Evolutionary conservation across 2,797 vertebrate genomes (phyloP).

Genomic region (Heteromormyrus szaboi): DNA sequence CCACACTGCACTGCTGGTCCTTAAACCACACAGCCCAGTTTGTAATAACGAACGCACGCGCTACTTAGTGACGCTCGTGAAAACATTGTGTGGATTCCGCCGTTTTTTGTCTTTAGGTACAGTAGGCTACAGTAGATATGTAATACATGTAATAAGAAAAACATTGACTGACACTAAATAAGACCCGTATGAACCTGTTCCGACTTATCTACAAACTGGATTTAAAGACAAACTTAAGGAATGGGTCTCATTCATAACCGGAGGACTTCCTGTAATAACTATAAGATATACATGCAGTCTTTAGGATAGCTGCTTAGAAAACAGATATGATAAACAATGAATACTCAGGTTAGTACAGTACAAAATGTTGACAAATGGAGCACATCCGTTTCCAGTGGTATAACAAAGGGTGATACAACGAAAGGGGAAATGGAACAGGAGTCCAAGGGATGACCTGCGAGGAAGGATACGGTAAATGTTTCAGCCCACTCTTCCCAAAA

Average conservation of each 20-base stretch:
- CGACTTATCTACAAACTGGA: neutral
- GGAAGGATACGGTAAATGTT: constrained; percentile 19
- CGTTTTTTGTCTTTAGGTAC: neutral
- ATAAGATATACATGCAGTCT: neutral
- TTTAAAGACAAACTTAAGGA: neutral
- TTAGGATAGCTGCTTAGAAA: neutral
- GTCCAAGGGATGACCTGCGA: neutral
- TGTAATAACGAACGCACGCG: neutral
- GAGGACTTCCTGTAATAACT: neutral
- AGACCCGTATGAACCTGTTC: neutral
- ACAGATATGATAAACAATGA: neutral
- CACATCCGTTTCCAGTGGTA: neutral
- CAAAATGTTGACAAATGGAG: neutral
- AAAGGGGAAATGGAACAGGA: neutral
- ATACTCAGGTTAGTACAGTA: neutral
- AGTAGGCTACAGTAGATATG: neutral
- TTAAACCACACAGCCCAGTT: neutral
- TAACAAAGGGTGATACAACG: constrained; percentile 14
- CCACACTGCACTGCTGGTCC: neutral
- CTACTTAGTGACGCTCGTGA: neutral
- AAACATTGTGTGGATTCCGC: neutral
- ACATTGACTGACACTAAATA: neutral
- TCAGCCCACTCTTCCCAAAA: neutral
- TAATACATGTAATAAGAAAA: neutral
- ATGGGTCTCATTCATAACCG: neutral